These are phyloP conservation scores for Cydia pomonella DNA, from an alignment of 1,140 invertebrate species.

Conservation along the genomic window DNA sequence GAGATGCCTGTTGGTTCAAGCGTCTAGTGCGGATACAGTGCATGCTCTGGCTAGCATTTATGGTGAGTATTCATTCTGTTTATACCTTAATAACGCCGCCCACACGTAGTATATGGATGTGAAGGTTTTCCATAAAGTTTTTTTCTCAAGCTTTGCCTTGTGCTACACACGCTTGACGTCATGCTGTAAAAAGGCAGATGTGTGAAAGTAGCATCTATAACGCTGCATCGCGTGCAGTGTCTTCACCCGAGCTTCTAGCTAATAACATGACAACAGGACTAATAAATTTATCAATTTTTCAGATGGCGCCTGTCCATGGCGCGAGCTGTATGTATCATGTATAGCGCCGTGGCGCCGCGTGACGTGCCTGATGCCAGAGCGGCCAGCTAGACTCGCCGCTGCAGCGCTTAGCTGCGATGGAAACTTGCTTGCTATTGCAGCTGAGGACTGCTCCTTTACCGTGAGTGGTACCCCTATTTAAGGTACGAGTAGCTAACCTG, in stretches of 20 bases:
- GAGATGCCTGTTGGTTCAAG: too few species aligned
- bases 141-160: too few species aligned
- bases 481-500: too few species aligned
- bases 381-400: neutral
- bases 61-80: neutral
- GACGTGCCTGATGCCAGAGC: neutral
- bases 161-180: too few species aligned
- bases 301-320: slow-evolving; percentile 12
- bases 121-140: too few species aligned
- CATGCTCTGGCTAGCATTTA: neutral
- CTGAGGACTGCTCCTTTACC: neutral
- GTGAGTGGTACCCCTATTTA: neutral
- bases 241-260: neutral
- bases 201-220: too few species aligned
- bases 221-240: too few species aligned
- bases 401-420: neutral
- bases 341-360: neutral
- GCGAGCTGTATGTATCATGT: neutral
- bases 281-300: neutral
- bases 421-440: neutral
- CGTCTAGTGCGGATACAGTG: neutral
- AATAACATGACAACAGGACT: neutral
- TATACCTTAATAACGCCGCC: too few species aligned
- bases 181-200: neutral
- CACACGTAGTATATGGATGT: too few species aligned